Base-by-base conservation (phyloP, 92 coral and sea anemone genomes). In the Phymanthus crucifer region DNA sequence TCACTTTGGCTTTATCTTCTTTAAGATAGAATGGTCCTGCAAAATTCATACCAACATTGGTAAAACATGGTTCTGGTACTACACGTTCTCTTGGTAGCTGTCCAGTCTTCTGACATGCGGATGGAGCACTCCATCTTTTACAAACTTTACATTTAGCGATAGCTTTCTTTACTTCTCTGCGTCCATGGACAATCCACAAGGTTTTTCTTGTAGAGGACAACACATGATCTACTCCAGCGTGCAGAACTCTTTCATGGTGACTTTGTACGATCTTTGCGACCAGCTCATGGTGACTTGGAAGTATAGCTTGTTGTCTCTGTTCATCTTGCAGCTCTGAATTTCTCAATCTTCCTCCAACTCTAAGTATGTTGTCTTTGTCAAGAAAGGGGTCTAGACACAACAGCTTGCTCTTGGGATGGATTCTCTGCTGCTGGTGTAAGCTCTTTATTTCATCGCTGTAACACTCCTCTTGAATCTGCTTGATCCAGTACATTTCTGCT, bases 1-100 rank as follows among this genome's bases (percentile, higher is more conserved):
- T 68, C 13, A 24, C 66, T 57, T 36, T 68, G 45, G 72, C 72
- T 36, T 36, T 68, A 36, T 35, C 40, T 68, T 81, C 85, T 73
- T 58, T 81, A 56, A 81, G 76, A 73, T 73, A 81, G 78, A 81
- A 72, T 21, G 82, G 87, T 38, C 72, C 87, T 18, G 82, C 77
- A 75, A 86, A 86, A 32, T 86, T 86, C 57, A 80, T 29, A 32
- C 88, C 84, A 27, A 86, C 68, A 19, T 80, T 80, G 32, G 82
- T 81, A 70, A 86, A 81, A 0, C 84, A 83, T 11, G 89, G 89
- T 13, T 52, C 78, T 74, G 86, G 86, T n/a, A 50, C 70, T 9
- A 81, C 82, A 29, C 90, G 40, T 29, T 86, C 90, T 32, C 75
- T 72, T 52, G 83, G 86, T 17, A 76, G 79, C 72, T 68, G 72